phyloP scores from a whole-genome alignment of 2,888 invertebrate species.

The Perithous albicinctus region DNA sequence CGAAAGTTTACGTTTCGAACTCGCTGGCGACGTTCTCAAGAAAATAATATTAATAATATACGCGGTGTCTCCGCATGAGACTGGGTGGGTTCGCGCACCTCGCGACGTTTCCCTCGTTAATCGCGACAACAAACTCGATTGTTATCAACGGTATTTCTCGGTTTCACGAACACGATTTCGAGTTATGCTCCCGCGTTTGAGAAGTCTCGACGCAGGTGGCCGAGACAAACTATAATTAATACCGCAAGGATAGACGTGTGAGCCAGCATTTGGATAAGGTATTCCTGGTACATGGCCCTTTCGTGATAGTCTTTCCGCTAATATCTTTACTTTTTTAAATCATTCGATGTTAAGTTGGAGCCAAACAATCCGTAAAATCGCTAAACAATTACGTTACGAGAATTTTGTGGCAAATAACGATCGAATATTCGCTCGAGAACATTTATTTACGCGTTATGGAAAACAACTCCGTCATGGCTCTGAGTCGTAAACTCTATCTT shows the following conservation, averaged over 20 bases:
- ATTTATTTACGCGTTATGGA: conserved; percentile 37
- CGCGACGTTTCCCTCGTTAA: neutral
- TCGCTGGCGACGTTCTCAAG: neutral
- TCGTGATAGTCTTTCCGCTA: neutral
- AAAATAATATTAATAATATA: conserved; percentile 9
- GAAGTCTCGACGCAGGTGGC: conserved; percentile 49
- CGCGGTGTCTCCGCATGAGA: neutral
- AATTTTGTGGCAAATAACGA: neutral
- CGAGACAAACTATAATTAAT: conserved; percentile 65
- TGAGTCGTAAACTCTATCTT: conserved; percentile 66
- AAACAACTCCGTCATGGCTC: conserved; percentile 19
- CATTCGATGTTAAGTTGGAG: neutral
- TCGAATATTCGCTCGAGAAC: neutral
- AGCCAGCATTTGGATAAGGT: neutral
- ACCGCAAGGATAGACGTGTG: conserved; percentile 26
- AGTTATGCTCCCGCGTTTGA: conserved; percentile 16
- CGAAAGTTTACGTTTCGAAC: neutral
- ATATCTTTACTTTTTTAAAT: neutral
- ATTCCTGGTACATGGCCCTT: neutral
- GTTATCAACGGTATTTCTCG: neutral
- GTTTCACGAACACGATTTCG: conserved; percentile 2
- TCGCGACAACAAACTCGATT: neutral
- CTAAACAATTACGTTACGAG: neutral
- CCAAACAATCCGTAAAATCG: too few species aligned
- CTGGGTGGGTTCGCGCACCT: conserved; percentile 17